Base-by-base conservation (phyloP, 2,888 invertebrate genomes). In the Caenorhabditis japonica region DNA sequence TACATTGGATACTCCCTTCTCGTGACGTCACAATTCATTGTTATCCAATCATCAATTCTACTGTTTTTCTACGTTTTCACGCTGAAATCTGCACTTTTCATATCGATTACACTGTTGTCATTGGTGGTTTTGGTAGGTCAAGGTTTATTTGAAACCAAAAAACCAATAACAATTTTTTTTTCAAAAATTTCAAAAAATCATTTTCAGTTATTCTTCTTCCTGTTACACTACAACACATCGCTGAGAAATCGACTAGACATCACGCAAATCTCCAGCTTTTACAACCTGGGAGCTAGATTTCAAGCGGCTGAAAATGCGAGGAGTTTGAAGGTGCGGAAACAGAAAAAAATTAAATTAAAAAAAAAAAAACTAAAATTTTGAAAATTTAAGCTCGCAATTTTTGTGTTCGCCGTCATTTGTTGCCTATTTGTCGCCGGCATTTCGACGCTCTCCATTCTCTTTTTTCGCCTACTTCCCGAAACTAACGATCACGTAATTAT, bases 251-350 rank as follows among this genome's bases (percentile, higher is more conserved):
- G 46, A 23, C 25, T 69, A 12, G 68, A 59, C 27, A 58, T 68
- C 15, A 68, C 36, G n/a, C 59, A 52, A 21, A 41, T 46, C 33
- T 34, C 39, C 2, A 1, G 52, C 4, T 44, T 59, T 1, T 69
- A 69, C 33, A 53, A 46, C 25, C 5, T 69, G 7, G 68, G 46
- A 2, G 59, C 59, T 10, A 59, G 59, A 52, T 69, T 69, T 53
- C 68, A 69, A 34, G 68, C 59, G 4, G 68, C 68, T 39, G 68
- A 69, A 46, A 69, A 69, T 33, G 59, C 59, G 33, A 44, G 68
- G 12, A 51, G 51, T 15, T 25, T 69, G 25, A 52, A 44, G 56
- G 56, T 58, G 15, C n/a, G n/a, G n/a, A n/a, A n/a, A n/a, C n/a
- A n/a, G n/a, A n/a, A n/a, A n/a, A n/a, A n/a, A n/a, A n/a, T n/a